Conservation (phyloP, 2,113 vertebrate species). For the Gymnarchus niloticus region DNA sequence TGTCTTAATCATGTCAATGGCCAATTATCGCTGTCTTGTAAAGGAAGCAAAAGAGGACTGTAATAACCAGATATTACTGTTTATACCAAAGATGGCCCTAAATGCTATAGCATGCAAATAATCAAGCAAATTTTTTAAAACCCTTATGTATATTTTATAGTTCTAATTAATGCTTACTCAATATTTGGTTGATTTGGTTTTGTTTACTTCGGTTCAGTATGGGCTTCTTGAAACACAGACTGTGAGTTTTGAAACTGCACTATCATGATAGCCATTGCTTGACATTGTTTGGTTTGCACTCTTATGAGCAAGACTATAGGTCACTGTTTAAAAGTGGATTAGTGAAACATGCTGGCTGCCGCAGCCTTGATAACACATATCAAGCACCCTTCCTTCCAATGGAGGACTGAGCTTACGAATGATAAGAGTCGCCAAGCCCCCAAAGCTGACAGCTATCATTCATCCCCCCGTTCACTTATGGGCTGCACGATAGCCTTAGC, state of each 20-base stretch:
- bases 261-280: neutral
- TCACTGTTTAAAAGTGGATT: neutral
- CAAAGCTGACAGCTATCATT: neutral
- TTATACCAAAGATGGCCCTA: too few species aligned
- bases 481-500: neutral
- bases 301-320: neutral
- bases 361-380: neutral
- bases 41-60: neutral
- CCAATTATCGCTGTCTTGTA: neutral
- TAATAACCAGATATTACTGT: too few species aligned
- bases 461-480: neutral
- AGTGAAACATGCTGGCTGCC: neutral
- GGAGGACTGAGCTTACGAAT: neutral
- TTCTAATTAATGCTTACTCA: neutral
- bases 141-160: neutral
- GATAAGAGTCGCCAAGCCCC: neutral
- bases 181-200: neutral
- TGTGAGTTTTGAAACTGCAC: neutral
- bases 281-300: neutral
- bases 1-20: neutral
- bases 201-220: neutral
- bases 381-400: neutral
- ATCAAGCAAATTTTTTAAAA: neutral
- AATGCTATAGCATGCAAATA: neutral
- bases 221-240: neutral